Conservation (phyloP, 30 jellyfish, hydroid and myxozoan genomes). For the Cassiopea xamachana region DNA sequence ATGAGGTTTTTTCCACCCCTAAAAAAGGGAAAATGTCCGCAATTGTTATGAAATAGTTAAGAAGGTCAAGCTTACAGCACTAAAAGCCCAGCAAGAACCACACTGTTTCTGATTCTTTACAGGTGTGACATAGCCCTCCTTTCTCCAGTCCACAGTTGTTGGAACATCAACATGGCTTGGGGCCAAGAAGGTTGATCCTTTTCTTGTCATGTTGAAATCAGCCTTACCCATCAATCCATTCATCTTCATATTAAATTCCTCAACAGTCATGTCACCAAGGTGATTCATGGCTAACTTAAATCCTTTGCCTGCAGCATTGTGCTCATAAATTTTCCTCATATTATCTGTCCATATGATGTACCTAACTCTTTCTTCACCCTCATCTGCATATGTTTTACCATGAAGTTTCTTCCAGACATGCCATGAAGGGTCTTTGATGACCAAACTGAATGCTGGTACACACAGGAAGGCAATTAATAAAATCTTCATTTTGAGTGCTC, state of each 20-base stretch:
- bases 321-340: constrained; percentile 74
- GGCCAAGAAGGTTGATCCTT: constrained; percentile 85
- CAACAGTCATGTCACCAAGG: constrained; percentile 88
- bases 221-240: constrained; percentile 88
- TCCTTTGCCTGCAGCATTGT: constrained; percentile 64
- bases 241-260: constrained; percentile 83
- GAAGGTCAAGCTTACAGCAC: constrained; percentile 77
- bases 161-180: constrained; percentile 86
- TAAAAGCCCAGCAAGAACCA: constrained; percentile 99
- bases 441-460: constrained; percentile 78
- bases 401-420: constrained; percentile 92
- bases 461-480: constrained; percentile 48
- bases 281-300: constrained; percentile 83
- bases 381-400: constrained; percentile 74
- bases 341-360: constrained; percentile 92
- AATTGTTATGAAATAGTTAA: background rate
- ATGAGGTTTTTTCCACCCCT: too few species aligned
- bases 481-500: constrained; percentile 48
- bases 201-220: constrained; percentile 49
- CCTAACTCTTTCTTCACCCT: constrained; percentile 86
- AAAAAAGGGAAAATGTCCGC: too few species aligned
- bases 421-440: constrained; percentile 85
- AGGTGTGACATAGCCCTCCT: constrained; percentile 95
- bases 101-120: constrained; percentile 98
- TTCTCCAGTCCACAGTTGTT: constrained; percentile 95